Base-by-base conservation (phyloP, 2,113 vertebrate species). In the Ciconia maguari region DNA sequence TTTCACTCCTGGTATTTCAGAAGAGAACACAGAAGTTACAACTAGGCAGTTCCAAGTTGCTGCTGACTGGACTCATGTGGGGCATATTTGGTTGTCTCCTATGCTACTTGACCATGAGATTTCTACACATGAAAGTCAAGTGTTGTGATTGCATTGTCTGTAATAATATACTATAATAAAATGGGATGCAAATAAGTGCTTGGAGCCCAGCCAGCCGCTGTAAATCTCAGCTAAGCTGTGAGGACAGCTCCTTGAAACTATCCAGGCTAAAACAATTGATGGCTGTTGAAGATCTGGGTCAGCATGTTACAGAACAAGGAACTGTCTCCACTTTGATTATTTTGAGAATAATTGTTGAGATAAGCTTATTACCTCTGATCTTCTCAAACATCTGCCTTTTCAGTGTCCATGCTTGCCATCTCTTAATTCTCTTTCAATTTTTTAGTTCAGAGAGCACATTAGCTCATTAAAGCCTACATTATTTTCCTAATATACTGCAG, bases 401-500 rank as follows among this genome's bases (percentile, higher is more conserved):
- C 87, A 69, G 48, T 65, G 77, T 72, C 32, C 5, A 2, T 62
- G 87, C 94, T 91, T 94, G 66, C 89, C 70, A 89, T 94, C 72
- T 87, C 42, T 7, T 98, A 97, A 96, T 92, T 96, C 94, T 96
- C 93, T 94, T 97, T 65, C 87, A 94, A 85, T 94, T 97, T 97
- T 97, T 98, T 90, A 96, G 68, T 97, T 96, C 95, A 95, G 96
- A 96, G 94, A 96, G 78, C 97, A 97, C 7, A 2, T 87, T 96
- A 96, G 83, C 83, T 97, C 90, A 94, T 88, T 94, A 97, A 96
- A 90, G 76, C 60, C 77, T 52, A 38, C 92, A 91, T 94, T 97
- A 96, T 96, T 97, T 97, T 93, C 80, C 93, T 93, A 89, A 91
- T 93, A 93, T 97, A 96, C 85, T 97, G 89, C 72, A 72, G 55